Base-by-base conservation (phyloP, 1,140 invertebrate genomes). In the Panulirus ornatus region DNA sequence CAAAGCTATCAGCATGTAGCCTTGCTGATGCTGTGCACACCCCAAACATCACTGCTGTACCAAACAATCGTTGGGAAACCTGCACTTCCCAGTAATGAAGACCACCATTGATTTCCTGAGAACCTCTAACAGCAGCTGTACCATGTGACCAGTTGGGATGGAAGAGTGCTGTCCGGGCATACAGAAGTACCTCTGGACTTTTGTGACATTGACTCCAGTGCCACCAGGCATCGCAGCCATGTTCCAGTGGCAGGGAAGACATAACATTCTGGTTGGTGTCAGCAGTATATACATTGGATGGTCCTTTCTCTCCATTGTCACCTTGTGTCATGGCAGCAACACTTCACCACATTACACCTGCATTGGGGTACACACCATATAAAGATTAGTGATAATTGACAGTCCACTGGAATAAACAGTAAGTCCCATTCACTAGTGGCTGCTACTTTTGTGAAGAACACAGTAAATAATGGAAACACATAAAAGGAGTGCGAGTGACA, bases 1-100 rank as follows among this genome's bases (percentile, higher is more conserved):
- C 95, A 93, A 97, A 97, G 19, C 95, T 94, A 92, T 96, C 95
- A 0, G 95, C 95, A 91, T 96, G 96, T 0, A 97, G 94, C 0
- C 96, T 93, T 14, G 96, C 95, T 14, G 94, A 93, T 76, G 94
- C 94, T 1, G 96, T 97, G 2, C 95, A 96, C 9, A 97, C 94
- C 42, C 96, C 96, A 91, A 97, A 96, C 96, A 97, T 97, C 94
- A 97, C 96, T 88, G 96, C 96, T 0, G 96, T 97, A 40, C 96
- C 96, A 92, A 96, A 97, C 38, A 97, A 94, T 47, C 96, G 93
- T 91, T 96, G 95, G 0, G 95, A 95, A 0, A 97, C 94, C 58
- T 94, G 93, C 42, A 97, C 93, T 93, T 97, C 96, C 96, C 96
- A 97, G 93, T 96, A 97, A 93, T 95, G 96, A 27, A 94, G 93